Evolutionary conservation across 1,140 invertebrate genomes (phyloP).

Genomic region (Caenorhabditis remanei): DNA sequence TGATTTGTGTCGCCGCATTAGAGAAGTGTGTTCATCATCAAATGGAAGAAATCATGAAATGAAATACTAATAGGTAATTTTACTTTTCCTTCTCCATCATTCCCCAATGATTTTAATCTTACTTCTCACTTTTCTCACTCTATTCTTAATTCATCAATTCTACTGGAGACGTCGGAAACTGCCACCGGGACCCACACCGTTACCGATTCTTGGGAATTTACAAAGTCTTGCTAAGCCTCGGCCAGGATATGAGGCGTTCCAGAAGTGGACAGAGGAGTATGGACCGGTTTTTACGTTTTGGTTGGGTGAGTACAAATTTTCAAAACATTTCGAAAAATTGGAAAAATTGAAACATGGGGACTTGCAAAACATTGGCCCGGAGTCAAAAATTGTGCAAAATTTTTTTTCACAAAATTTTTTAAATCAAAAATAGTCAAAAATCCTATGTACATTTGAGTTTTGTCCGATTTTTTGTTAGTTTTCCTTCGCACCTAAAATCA

Average conservation of each 20-base stretch:
- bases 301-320: not conserved
- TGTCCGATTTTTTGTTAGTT: too few species aligned
- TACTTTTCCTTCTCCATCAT: not conserved
- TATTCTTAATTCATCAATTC: not conserved
- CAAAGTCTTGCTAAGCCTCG: not conserved
- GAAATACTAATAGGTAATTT: not conserved
- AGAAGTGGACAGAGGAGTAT: not conserved
- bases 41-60: not conserved
- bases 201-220: not conserved
- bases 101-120: not conserved
- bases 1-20: too few species aligned
- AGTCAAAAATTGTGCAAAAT: too few species aligned
- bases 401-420: too few species aligned
- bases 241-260: not conserved
- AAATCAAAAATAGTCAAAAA: too few species aligned
- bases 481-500: too few species aligned
- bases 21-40: too few species aligned
- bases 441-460: too few species aligned
- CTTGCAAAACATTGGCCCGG: not conserved
- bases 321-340: not conserved
- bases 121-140: not conserved
- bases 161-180: not conserved
- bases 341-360: not conserved
- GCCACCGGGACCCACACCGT: not conserved
- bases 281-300: constrained; percentile 3